phyloP scores from a whole-genome alignment of 1,140 invertebrate species.

The Plectrocnemia conspersa region DNA sequence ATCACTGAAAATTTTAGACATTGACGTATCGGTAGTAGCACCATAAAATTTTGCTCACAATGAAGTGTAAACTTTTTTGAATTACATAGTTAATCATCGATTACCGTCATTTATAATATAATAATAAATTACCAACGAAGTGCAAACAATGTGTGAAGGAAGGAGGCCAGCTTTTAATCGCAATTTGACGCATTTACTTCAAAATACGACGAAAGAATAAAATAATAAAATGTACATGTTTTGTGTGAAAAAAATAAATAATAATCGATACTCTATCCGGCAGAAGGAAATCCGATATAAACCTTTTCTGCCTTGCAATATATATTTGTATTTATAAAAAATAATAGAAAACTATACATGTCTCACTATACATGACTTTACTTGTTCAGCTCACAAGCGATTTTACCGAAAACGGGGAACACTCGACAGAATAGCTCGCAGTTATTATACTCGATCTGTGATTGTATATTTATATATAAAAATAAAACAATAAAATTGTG shows the following conservation, averaged over 20 bases:
- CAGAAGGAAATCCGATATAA: conserved; percentile 9
- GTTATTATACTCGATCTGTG: not conserved
- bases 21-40: no score
- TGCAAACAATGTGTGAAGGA: conserved; percentile 88
- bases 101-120: no score
- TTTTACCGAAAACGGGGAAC: not conserved
- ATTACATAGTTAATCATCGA: no score
- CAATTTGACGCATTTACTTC: not conserved
- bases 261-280: conserved; percentile 13
- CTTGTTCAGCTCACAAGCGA: conserved; percentile 5
- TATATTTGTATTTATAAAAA: no score
- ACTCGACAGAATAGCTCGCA: conserved; percentile 17
- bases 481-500: conserved; percentile 32
- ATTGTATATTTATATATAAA: not conserved
- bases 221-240: no score
- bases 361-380: conserved; percentile 24
- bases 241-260: conserved; percentile 5
- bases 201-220: not conserved
- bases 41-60: no score
- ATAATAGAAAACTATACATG: conserved; percentile 30
- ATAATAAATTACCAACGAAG: no score
- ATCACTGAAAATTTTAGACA: no score
- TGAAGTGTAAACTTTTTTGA: no score
- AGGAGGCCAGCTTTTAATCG: conserved; percentile 67
- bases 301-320: conserved; percentile 33